Evolutionary conservation across 2,113 vertebrate species (phyloP), one percentile per base, ranked within the genome.

Genomic region (Channa argus): DNA sequence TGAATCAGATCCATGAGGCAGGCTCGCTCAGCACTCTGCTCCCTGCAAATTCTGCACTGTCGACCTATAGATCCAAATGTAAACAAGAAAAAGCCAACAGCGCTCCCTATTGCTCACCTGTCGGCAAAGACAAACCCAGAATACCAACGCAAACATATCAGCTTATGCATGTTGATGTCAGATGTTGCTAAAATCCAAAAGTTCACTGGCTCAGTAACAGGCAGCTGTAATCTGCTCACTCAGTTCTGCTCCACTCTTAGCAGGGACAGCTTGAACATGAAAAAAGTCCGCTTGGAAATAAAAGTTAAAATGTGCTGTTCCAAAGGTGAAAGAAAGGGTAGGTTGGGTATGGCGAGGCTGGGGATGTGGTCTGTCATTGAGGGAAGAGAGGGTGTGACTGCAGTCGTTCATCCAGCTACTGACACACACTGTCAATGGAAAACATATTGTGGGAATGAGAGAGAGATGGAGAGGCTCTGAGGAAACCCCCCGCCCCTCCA

Each of bases 31-130:
- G 64, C 63, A 49, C 46, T 69, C 56, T 46, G 44, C 62, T 62
- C 62, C 50, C 56, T 64, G 58, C 74, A 47, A 70, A 71, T 46
- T 36, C 44, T 69, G 69, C 69, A 60, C 69, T 34, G 58, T 43
- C 36, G 44, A 82, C 80, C 79, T 63, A 64, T 68, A 66, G 6
- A 82, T 69, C 58, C 71, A 51, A 15, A 6, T 73, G 77, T 80
- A 84, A 91, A 87, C 80, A 84, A 76, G 74, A n/a, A 15, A 15
- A 46, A 71, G 39, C 58, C 70, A 34, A 59, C 74, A 5, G 41
- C 5, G 13, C 53, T 71, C 37, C 68, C 45, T 41, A 2, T 68
- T 1, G 43, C 88, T 92, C 90, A 92, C 90, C 90, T 87, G 89
- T 88, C 69, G 44, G 80, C 64, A 86, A 51, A 83, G 81, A 80